These are phyloP conservation scores for Sturnus vulgaris DNA, from an alignment of 2,113 vertebrate genomes.

Conservation along the genomic window DNA sequence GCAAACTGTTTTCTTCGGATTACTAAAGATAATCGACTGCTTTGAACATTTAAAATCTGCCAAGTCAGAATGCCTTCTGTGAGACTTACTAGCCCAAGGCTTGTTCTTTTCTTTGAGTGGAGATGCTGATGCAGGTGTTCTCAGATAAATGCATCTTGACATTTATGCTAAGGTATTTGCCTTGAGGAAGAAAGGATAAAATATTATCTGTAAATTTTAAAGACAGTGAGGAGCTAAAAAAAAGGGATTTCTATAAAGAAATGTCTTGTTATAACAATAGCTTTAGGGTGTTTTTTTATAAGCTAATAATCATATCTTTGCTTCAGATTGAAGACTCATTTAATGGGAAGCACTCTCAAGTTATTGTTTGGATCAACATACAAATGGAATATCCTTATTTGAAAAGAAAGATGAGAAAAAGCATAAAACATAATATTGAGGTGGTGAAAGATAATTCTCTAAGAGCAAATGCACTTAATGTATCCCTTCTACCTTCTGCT, in stretches of 20 bases:
- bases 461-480: not conserved
- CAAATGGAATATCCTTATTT: not conserved
- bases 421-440: not conserved
- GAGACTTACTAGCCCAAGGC: not conserved
- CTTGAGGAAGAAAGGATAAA: not conserved
- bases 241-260: not conserved
- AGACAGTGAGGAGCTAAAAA: not conserved
- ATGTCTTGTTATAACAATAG: slow-evolving; percentile 3
- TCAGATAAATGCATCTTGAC: not conserved
- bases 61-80: not conserved
- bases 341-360: slow-evolving; percentile 24
- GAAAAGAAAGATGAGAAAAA: slow-evolving; percentile 6
- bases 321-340: not conserved
- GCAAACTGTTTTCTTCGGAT: not conserved
- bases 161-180: not conserved
- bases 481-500: not conserved
- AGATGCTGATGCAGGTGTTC: not conserved
- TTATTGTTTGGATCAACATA: slow-evolving; percentile 24
- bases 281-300: not conserved
- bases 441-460: not conserved
- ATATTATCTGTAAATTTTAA: not conserved
- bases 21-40: not conserved
- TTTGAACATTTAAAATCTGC: not conserved
- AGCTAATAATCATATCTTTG: not conserved
- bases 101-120: not conserved